phyloP scores from a whole-genome alignment of 2,113 vertebrate species.

The Dasyprocta punctata region DNA sequence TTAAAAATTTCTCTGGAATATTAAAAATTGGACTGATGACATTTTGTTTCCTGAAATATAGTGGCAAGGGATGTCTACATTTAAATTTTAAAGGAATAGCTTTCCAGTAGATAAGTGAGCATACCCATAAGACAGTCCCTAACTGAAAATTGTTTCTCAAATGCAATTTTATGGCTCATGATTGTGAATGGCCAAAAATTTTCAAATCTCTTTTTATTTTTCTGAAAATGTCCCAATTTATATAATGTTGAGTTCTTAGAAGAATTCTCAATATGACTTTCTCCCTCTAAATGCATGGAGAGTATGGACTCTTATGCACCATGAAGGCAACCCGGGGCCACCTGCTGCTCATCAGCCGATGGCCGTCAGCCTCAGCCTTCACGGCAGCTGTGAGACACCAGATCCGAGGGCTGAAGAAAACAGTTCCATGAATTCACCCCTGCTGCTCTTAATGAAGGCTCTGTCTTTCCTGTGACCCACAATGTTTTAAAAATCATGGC shows the following conservation, averaged over 20 bases:
- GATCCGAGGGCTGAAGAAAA: neutral
- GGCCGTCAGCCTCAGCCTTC: neutral
- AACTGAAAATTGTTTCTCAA: neutral
- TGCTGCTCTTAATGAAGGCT: neutral
- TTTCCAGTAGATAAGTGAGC: neutral
- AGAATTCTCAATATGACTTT: conserved; percentile 20
- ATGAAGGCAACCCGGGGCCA: neutral
- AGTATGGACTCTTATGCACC: neutral
- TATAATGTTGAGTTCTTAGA: neutral
- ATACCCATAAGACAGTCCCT: neutral
- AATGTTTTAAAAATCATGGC: neutral
- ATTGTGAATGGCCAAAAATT: neutral
- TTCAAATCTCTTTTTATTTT: neutral
- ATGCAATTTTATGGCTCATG: neutral
- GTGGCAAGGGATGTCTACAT: neutral
- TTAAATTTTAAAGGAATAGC: conserved; percentile 9
- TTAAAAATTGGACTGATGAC: neutral
- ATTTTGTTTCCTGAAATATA: neutral
- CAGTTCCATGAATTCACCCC: neutral
- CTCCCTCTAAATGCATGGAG: neutral
- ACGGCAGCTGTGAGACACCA: neutral
- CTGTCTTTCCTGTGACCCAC: neutral
- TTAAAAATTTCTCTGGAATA: neutral
- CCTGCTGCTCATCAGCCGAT: neutral
- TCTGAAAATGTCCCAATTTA: conserved; percentile 19